These are phyloP conservation scores for Paelopatides confundens DNA, from an alignment of 53 echinoderm and acorn worm species.

Conservation along the genomic window DNA sequence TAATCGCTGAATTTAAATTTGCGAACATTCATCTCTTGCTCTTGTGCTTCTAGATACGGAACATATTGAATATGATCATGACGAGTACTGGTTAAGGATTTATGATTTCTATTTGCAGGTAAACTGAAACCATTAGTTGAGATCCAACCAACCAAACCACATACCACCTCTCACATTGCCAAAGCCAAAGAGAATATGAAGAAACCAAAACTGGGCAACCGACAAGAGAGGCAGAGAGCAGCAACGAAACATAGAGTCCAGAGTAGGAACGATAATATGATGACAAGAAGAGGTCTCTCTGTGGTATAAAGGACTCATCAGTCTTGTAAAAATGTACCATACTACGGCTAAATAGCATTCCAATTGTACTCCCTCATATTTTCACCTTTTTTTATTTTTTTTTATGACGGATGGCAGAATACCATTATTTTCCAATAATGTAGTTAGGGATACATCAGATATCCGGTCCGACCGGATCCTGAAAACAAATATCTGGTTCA, in stretches of 20 bases:
- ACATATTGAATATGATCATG: too few species aligned
- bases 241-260: constrained; percentile 57
- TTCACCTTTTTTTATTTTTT: too few species aligned
- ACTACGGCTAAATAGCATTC: background rate
- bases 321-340: background rate
- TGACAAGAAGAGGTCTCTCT: constrained; percentile 79
- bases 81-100: too few species aligned
- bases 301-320: background rate
- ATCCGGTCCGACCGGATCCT: too few species aligned
- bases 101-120: constrained; percentile 36
- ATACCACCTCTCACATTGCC: background rate
- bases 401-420: too few species aligned
- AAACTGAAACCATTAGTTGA: constrained; percentile 86
- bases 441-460: too few species aligned
- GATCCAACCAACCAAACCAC: constrained; percentile 1
- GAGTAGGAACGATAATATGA: constrained; percentile 70
- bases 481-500: too few species aligned
- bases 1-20: too few species aligned
- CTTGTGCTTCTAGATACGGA: too few species aligned
- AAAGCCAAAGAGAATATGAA: constrained; percentile 66
- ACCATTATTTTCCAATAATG: too few species aligned
- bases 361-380: too few species aligned
- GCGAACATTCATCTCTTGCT: too few species aligned
- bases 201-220: constrained; percentile 73
- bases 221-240: constrained; percentile 67